Evolutionary conservation across 2,888 invertebrate species (phyloP).

Genomic region (Priocnemis perturbator): DNA sequence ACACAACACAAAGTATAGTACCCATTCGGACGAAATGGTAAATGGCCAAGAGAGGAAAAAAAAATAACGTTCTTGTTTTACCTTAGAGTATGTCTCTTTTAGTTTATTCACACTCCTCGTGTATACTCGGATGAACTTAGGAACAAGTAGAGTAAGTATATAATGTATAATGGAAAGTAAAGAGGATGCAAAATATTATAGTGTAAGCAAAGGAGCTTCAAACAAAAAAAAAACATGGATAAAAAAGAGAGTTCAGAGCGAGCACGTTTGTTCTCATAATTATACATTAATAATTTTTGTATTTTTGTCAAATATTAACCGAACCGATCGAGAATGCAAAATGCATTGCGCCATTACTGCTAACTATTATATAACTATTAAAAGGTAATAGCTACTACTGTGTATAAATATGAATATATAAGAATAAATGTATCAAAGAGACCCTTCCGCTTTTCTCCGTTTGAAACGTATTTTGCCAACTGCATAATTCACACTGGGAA

Average conservation of each 20-base stretch:
- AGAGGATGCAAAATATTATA: constrained; percentile 45
- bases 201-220: constrained; percentile 23
- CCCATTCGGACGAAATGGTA: constrained; percentile 19
- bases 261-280: constrained; percentile 64
- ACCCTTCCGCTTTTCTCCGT: constrained; percentile 19
- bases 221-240: constrained; percentile 25
- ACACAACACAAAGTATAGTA: constrained; percentile 16
- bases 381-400: constrained; percentile 64
- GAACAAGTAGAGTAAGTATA: constrained; percentile 40
- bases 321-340: constrained; percentile 62
- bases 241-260: constrained; percentile 36
- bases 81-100: constrained; percentile 38
- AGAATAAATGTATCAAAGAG: constrained; percentile 70
- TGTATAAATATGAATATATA: constrained; percentile 72
- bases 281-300: constrained; percentile 72
- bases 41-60: constrained; percentile 21
- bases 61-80: constrained; percentile 34
- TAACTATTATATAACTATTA: constrained; percentile 63
- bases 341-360: constrained; percentile 67
- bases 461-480: neutral
- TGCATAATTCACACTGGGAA: too few relatives aligned
- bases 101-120: constrained; percentile 36
- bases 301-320: constrained; percentile 72
- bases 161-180: constrained; percentile 47
- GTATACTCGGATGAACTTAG: constrained; percentile 45